Percentiles rank a stretch among this genome's conserved stretches.
phyloP scores from a whole-genome alignment of 2,113 vertebrate species.

The Romanogobio albipinnatus region DNA sequence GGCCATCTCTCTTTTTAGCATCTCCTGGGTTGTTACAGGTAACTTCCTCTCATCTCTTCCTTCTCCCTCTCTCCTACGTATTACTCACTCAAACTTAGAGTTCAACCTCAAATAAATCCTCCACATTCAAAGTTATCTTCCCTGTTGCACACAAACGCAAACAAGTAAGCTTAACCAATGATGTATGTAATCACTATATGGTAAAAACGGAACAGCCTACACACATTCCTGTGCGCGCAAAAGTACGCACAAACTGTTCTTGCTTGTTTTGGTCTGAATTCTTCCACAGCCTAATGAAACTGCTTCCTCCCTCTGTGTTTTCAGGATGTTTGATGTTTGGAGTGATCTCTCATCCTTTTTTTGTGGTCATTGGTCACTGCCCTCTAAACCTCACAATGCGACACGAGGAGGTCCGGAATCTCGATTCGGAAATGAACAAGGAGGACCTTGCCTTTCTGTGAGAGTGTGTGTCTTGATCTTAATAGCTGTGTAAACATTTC shows the following conservation, averaged over 20 bases:
- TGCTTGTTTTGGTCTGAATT: slow-evolving; percentile 14
- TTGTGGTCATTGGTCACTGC: slow-evolving; percentile 46
- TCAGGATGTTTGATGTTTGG: slow-evolving; percentile 44
- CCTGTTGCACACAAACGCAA: not conserved
- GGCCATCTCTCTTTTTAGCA: not conserved
- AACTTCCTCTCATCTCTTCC: slow-evolving; percentile 30
- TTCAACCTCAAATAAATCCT: slow-evolving; percentile 22
- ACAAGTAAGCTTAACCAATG: slow-evolving; percentile 1
- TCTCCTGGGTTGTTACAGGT: slow-evolving; percentile 37
- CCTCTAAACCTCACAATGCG: slow-evolving; percentile 34
- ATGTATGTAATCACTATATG: slow-evolving; percentile 9
- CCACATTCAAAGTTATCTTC: not conserved
- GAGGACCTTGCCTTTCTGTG: not conserved
- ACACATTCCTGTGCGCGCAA: not conserved
- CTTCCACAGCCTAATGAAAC: slow-evolving; percentile 29
- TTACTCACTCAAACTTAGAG: slow-evolving; percentile 44
- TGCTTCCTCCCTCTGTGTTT: slow-evolving; percentile 28
- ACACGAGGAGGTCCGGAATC: slow-evolving; percentile 14
- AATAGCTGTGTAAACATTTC: slow-evolving; percentile 24
- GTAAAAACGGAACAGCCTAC: slow-evolving; percentile 21
- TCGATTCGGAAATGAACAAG: not conserved
- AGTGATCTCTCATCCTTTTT: slow-evolving; percentile 29
- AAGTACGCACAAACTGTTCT: slow-evolving; percentile 10
- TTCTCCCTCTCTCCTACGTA: slow-evolving; percentile 20
- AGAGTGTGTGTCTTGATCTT: slow-evolving; percentile 26